These are phyloP conservation scores for Matsumurasca onukii DNA, from an alignment of 1,140 invertebrate genomes.

Conservation along the genomic window DNA sequence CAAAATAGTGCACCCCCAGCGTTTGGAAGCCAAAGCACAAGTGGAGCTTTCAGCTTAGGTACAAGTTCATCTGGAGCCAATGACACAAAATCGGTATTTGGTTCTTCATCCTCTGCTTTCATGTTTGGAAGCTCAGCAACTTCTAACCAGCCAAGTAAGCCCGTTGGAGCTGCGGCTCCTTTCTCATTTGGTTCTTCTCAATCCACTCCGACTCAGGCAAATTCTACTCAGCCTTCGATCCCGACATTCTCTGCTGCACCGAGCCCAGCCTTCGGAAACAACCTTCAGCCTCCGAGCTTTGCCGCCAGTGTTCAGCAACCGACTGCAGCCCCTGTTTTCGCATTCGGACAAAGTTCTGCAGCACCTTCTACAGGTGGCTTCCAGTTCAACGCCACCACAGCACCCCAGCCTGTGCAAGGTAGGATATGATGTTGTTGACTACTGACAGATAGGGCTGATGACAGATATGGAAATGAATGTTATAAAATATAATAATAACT, in stretches of 20 bases:
- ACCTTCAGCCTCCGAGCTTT: background rate
- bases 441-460: no score
- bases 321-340: background rate
- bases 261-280: background rate
- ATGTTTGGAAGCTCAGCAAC: background rate
- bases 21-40: background rate
- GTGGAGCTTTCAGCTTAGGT: background rate
- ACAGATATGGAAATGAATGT: no score
- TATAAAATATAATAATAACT: no score
- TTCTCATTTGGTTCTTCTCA: constrained; percentile 10
- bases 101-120: background rate
- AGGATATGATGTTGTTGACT: no score
- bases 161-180: background rate
- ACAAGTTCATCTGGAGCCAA: background rate
- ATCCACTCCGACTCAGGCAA: background rate
- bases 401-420: no score
- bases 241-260: background rate
- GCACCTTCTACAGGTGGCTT: constrained; percentile 5
- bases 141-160: background rate
- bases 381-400: no score
- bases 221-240: background rate
- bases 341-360: background rate
- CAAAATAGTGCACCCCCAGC: background rate
- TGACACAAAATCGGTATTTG: background rate
- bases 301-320: background rate